Evolutionary conservation across 1,140 invertebrate genomes (phyloP).

Genomic region (Euura saliciscinereae): DNA sequence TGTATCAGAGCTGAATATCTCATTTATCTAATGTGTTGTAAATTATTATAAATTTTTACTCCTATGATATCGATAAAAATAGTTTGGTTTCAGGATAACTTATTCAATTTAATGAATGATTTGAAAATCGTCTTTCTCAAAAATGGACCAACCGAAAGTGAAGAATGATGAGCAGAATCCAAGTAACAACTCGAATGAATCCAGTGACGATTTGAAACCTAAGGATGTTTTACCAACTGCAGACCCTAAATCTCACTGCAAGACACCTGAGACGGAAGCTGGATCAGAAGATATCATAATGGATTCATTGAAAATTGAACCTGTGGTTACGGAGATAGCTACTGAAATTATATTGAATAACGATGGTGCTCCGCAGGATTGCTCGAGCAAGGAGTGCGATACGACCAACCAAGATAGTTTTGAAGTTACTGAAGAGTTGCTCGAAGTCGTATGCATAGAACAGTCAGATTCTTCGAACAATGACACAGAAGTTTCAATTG

Average conservation of each 20-base stretch:
- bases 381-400: background rate
- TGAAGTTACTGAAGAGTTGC: background rate
- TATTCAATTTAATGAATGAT: background rate
- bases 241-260: background rate
- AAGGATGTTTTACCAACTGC: background rate
- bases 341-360: background rate
- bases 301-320: background rate
- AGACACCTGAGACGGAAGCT: background rate
- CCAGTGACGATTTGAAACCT: background rate
- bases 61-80: background rate
- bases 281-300: background rate
- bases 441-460: background rate
- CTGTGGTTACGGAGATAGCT: background rate
- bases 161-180: background rate
- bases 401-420: background rate
- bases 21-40: too few relatives aligned
- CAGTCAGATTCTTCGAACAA: background rate
- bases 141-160: background rate
- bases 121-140: background rate
- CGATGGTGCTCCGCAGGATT: background rate
- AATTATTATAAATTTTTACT: background rate
- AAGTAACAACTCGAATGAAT: background rate
- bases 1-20: too few relatives aligned
- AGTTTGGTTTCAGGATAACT: background rate
- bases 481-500: background rate